Evolutionary conservation across 2,113 vertebrate genomes (phyloP).

Genomic region (Nestor notabilis): DNA sequence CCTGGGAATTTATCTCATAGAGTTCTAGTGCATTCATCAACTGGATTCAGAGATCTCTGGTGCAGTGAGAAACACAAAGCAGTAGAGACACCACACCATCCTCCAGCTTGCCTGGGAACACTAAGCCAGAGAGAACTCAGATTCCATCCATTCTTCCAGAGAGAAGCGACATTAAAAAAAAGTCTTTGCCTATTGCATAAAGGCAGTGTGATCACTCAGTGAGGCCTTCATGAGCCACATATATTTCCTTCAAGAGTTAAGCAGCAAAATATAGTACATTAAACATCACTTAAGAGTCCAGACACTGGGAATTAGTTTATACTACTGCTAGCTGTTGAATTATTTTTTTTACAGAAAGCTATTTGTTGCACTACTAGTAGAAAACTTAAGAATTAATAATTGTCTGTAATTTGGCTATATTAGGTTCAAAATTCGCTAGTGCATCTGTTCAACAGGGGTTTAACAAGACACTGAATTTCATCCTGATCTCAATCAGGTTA

Average conservation of each 20-base stretch:
- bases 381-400: neutral
- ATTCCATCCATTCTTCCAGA: neutral
- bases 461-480: neutral
- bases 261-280: neutral
- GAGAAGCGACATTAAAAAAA: neutral
- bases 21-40: neutral
- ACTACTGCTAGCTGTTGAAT: neutral
- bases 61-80: neutral
- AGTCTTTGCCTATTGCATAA: neutral
- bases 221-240: neutral
- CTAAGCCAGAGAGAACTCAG: neutral
- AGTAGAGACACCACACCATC: neutral
- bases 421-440: neutral
- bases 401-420: neutral
- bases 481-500: neutral
- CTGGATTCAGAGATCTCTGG: neutral
- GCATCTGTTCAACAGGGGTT: neutral
- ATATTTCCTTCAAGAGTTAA: neutral
- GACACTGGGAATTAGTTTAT: neutral
- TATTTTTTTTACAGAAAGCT: neutral
- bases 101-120: neutral
- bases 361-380: neutral
- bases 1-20: fast-evolving
- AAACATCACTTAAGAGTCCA: neutral
- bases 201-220: neutral